phyloP scores from a whole-genome alignment of 1,140 invertebrate genomes.

The Zaprionus kolodkinae region DNA sequence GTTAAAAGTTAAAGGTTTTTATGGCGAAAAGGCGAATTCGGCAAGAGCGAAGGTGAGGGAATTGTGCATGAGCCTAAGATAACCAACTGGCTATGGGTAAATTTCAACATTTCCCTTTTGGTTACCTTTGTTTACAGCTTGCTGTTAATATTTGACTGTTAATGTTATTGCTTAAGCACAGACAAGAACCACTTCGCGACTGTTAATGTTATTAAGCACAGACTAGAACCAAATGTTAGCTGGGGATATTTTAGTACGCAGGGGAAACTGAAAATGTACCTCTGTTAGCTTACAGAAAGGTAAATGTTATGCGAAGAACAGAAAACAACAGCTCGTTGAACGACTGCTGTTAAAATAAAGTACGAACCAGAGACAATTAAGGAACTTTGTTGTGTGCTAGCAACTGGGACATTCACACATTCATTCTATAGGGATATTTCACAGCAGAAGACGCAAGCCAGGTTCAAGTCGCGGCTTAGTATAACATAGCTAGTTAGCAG shows the following conservation, averaged over 20 bases:
- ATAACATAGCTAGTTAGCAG: background rate
- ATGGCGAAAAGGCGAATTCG: no score
- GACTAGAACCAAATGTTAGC: background rate
- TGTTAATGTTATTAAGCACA: background rate
- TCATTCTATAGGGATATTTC: no score
- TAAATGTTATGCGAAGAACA: background rate
- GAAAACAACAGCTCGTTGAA: background rate
- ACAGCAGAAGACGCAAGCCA: background rate
- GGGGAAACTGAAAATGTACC: background rate
- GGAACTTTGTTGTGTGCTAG: no score
- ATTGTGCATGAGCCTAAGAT: no score
- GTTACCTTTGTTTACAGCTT: background rate
- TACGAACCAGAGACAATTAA: no score
- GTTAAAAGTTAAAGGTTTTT: no score
- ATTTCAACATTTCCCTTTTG: no score
- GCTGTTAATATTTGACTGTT: no score
- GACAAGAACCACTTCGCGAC: background rate
- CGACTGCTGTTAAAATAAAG: background rate
- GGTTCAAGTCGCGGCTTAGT: background rate
- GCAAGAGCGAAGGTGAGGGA: no score
- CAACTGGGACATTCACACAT: background rate
- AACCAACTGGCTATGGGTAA: no score
- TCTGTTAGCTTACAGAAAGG: background rate
- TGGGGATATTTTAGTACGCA: constrained; percentile 9
- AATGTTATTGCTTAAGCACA: background rate